A percentile compares a stretch with the other conserved stretches of the same genome.
These are phyloP conservation scores for Patella depressa DNA, from an alignment of 2,888 invertebrate genomes.

Conservation along the genomic window DNA sequence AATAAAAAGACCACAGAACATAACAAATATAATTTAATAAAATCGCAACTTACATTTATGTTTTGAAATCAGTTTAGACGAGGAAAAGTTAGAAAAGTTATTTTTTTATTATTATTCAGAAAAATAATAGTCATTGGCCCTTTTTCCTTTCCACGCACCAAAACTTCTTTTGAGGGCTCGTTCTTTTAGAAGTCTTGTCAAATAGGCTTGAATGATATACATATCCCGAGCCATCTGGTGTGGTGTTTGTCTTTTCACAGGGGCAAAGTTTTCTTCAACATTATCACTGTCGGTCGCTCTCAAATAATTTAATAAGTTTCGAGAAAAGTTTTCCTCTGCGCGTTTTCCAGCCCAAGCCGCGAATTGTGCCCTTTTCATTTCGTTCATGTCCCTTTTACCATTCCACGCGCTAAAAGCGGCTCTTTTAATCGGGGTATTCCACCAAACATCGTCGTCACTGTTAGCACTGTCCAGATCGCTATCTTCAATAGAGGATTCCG, in stretches of 20 bases:
- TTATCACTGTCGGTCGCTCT: too few relatives aligned
- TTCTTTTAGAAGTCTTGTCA: not conserved
- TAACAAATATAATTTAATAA: too few relatives aligned
- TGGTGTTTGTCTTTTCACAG: too few relatives aligned
- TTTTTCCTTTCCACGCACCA: not conserved
- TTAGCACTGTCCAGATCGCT: not conserved
- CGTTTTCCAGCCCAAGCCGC: not conserved
- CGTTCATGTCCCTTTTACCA: not conserved
- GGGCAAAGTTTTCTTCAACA: too few relatives aligned
- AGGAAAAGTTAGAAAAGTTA: too few relatives aligned
- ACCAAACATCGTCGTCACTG: not conserved
- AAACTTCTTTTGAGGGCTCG: constrained; percentile 6
- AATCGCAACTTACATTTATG: too few relatives aligned
- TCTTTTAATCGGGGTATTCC: not conserved
- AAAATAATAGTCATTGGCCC: not conserved
- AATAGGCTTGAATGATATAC: not conserved
- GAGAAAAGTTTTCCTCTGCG: not conserved
- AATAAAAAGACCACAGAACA: too few relatives aligned
- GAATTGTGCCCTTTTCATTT: not conserved
- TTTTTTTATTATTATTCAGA: too few relatives aligned
- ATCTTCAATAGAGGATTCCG: not conserved
- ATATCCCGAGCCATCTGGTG: too few relatives aligned
- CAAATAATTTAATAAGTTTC: too few relatives aligned
- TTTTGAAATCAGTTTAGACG: too few relatives aligned
- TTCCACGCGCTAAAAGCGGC: not conserved